Evolutionary conservation across 2,797 vertebrate genomes (phyloP), one percentile per base, ranked within the genome.

Genomic region (Cyclura pinguis): DNA sequence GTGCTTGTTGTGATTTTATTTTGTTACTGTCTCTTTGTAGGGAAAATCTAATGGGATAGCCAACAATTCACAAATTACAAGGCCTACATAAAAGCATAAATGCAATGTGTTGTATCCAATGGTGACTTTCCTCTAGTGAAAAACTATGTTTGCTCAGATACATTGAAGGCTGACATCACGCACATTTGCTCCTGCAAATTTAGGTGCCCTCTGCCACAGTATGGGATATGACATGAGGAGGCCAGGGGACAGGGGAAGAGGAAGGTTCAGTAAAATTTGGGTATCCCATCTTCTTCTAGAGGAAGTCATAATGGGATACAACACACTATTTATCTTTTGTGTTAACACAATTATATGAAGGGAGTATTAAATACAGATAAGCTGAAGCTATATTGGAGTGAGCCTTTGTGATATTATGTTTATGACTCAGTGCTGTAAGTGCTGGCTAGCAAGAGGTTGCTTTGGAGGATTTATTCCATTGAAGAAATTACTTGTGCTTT

Each of bases 271-370:
- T 35, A 74, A 74, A 74, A 38, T 38, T 35, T 6, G 35, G 73
- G n/a, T 13, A 69, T 69, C 35, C 14, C n/a, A 74, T 35, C 18
- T 35, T 35, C 73, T 20, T 18, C 73, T 74, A 20, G 14, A 74
- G 20, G 2, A 38, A 38, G 6, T 5, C 16, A 18, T 20, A 20
- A 20, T 7, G 38, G 16, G 32, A 72, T 72, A 72, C 67, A 72
- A 52, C 42, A 50, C 5, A 18, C 18, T 80, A 67, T 1, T 8
- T 2, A 88, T 47, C n/a, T 91, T 91, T 67, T 52, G 47, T 57
- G 86, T 88, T 52, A 83, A 91, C 67, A 47, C 3, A 86, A 67
- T 91, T 92, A 35, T 1, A 69, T n/a, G 42, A 83, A 90, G 92
- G 82, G 88, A 4, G 8, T 42, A 92, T 59, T 73, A 27, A 64